Base-by-base conservation (phyloP, 1,140 invertebrate genomes). In the Camponotus vicinus region DNA sequence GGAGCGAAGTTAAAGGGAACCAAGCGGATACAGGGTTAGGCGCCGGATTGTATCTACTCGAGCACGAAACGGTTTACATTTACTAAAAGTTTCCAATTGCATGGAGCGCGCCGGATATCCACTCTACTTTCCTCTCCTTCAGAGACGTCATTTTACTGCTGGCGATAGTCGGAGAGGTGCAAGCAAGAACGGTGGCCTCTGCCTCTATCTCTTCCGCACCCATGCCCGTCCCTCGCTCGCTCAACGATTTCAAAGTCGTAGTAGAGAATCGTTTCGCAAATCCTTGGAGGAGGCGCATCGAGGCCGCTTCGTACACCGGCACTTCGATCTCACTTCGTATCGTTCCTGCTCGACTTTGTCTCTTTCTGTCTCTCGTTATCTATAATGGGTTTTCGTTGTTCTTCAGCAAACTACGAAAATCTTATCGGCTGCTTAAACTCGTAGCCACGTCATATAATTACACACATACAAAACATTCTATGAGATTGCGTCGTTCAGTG, bases 31-130 rank as follows among this genome's bases (percentile, higher is more conserved):
- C 89, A 57, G 82, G 90, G 92, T 93, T 93, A 93, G 49, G 88
- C 82, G 85, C 75, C 77, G 86, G 89, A 92, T 93, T 91, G 90
- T 90, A 94, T 92, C 91, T 91, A 91, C 86, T 93, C 91, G 90
- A 91, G 89, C 91, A 87, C 89, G 91, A 93, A 93, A 92, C 90
- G 87, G 90, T 94, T 93, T 92, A 93, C 92, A 94, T 93, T 94
- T 93, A 93, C 91, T 91, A 91, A 94, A 93, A 93, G 92, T 94
- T 93, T 93, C 88, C 91, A 91, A 92, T 93, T 91, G 89, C 87
- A 86, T 52, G 84, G 84, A 88, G 89, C 89, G 86, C 75, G 66
- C 78, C 87, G 87, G 87, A 92, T 92, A 93, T 93, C 90, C 89
- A 92, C 89, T 93, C 90, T 90, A 92, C 90, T 91, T 92, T 89